Base-by-base conservation (phyloP, 2,113 vertebrate species). In the Forbesichthys agassizii region DNA sequence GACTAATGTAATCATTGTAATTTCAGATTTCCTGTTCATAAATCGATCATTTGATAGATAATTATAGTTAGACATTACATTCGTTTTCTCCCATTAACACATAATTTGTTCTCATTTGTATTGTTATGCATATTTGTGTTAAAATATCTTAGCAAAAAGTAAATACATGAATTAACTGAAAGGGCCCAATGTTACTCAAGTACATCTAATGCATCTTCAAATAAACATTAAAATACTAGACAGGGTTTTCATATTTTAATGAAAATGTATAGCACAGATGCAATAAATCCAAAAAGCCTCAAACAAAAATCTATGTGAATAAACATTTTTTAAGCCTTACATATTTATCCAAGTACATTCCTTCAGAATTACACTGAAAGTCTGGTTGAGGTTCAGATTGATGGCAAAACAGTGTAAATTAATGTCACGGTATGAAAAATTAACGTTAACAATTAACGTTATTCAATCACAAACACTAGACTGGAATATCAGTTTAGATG, bases 181-280 rank as follows among this genome's bases (percentile, higher is more conserved):
- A 57, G 16, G 9, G 16, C 55, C n/a, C 10, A 6, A 20, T 56
- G n/a, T 56, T n/a, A 16, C 16, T 56, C 18, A 14, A 49, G 12
- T 49, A 49, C 13, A 52, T 52, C 49, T 52, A 27, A 9, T 5
- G 56, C 18, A 27, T 10, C 14, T 27, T 58, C 3, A 62, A 11
- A 11, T 14, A 18, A 8, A 64, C 11, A 49, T 27, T 10, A 18
- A 9, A 52, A 47, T 53, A 58, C 47, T 47, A 66, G 46, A 61
- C 14, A 18, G 9, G n/a, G 1, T 8, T 88, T 88, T 86, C 48
- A 88, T 77, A 65, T 89, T 93, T 94, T 95, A 94, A 94, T 92
- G 86, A 89, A 93, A 92, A 92, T 92, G 80, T 61, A 78, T 85
- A 79, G 86, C 81, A 92, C 84, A 93, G 82, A 78, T 65, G 79